Conservation (phyloP, 2,888 invertebrate genomes). For the Therioaphis trifolii region DNA sequence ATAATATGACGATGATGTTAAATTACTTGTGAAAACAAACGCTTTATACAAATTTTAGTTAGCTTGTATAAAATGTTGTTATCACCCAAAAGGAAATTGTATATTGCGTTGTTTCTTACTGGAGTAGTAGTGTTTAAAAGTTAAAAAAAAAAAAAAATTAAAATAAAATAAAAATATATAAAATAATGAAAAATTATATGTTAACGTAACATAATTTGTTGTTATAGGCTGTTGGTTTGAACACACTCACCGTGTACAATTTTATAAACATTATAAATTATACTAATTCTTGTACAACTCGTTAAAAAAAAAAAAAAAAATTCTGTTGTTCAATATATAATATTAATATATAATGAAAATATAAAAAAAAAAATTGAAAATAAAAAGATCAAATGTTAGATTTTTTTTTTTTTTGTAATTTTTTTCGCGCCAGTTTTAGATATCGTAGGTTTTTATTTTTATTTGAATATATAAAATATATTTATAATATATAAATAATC, state of each 20-base stretch:
- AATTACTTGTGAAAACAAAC: constrained; percentile 57
- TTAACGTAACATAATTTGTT: constrained; percentile 45
- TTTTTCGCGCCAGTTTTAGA: constrained; percentile 35
- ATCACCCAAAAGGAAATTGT: constrained; percentile 7
- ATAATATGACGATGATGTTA: constrained; percentile 6
- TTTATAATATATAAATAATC: constrained; percentile 45
- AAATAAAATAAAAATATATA: background rate
- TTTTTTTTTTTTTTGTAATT: constrained; percentile 37
- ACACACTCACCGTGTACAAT: constrained; percentile 17
- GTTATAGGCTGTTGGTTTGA: constrained; percentile 44
- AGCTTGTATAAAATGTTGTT: constrained; percentile 56
- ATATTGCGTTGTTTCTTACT: constrained; percentile 49
- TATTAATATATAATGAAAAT: background rate
- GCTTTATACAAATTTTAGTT: constrained; percentile 58
- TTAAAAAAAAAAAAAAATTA: background rate
- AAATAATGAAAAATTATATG: background rate
- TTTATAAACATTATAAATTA: constrained; percentile 23
- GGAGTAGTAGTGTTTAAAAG: constrained; percentile 5
- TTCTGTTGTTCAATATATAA: constrained; percentile 38
- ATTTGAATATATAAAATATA: constrained; percentile 32
- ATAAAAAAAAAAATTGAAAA: constrained; percentile 13
- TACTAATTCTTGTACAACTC: constrained; percentile 50
- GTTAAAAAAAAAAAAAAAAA: background rate
- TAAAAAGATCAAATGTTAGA: constrained; percentile 20
- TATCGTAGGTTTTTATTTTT: constrained; percentile 47